Evolutionary conservation across 2,888 invertebrate species (phyloP).

Genomic region (Tetheella fluctuosa): DNA sequence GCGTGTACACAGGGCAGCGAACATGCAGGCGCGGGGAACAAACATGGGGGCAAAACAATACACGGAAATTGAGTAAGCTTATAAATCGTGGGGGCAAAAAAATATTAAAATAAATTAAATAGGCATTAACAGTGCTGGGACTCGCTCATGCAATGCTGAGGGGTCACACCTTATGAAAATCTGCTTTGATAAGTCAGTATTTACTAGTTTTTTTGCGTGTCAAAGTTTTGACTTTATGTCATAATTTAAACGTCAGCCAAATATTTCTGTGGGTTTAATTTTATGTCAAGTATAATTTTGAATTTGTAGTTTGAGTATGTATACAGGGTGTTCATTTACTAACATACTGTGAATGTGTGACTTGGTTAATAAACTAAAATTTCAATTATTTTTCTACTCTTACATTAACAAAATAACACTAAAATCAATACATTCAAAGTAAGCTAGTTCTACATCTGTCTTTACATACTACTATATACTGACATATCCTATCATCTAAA

Average conservation of each 20-base stretch:
- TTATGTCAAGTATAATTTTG: neutral
- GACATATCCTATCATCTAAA: constrained; percentile 19
- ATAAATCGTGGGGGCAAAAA: constrained; percentile 40
- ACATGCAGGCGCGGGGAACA: constrained; percentile 71
- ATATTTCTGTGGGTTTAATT: neutral
- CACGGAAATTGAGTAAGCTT: constrained; percentile 69
- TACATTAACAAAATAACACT: neutral
- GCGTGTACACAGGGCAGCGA: constrained; percentile 64
- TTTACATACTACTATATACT: constrained; percentile 20
- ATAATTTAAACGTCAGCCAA: neutral
- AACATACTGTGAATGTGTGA: neutral
- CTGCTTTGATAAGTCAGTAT: constrained; percentile 35
- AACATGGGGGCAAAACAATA: constrained; percentile 76
- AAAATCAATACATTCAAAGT: neutral
- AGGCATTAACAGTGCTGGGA: constrained; percentile 42
- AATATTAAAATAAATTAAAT: constrained; percentile 26
- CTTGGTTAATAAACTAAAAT: neutral
- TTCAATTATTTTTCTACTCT: neutral
- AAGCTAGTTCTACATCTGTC: neutral
- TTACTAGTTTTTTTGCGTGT: neutral
- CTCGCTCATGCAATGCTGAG: constrained; percentile 63
- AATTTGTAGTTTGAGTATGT: neutral
- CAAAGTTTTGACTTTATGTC: neutral
- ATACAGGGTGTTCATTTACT: neutral
- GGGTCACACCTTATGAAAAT: constrained; percentile 53